phyloP scores from a whole-genome alignment of 1,140 invertebrate genomes.

The Listronotus bonariensis region DNA sequence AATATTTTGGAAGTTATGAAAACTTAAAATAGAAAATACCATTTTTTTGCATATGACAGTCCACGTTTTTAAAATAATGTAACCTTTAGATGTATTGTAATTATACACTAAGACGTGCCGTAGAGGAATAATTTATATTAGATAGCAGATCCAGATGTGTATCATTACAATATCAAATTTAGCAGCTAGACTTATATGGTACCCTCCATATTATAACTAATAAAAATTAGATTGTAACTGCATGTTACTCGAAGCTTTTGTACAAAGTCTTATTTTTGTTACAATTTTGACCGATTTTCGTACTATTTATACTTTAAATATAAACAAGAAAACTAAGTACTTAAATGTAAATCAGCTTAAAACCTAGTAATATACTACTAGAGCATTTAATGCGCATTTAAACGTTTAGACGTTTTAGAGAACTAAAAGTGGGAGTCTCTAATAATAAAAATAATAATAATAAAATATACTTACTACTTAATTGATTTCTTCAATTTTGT shows the following conservation, averaged over 20 bases:
- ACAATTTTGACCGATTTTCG: conserved; percentile 35
- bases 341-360: too few relatives aligned
- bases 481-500: too few relatives aligned
- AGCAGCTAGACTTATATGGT: conserved; percentile 56
- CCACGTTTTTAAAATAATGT: conserved; percentile 37
- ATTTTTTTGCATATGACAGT: conserved; percentile 54
- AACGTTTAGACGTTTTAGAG: too few relatives aligned
- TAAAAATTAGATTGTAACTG: conserved; percentile 53
- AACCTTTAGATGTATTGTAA: conserved; percentile 38
- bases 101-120: conserved; percentile 31
- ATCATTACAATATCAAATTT: conserved; percentile 45
- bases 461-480: too few relatives aligned
- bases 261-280: conserved; percentile 55
- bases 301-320: conserved; percentile 14
- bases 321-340: not conserved
- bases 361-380: too few relatives aligned
- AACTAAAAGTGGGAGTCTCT: too few relatives aligned
- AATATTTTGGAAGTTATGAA: conserved; percentile 45
- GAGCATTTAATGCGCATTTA: too few relatives aligned
- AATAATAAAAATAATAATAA: too few relatives aligned
- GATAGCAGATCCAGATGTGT: conserved; percentile 35
- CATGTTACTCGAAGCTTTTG: conserved; percentile 56
- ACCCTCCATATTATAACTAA: conserved; percentile 54
- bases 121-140: conserved; percentile 25
- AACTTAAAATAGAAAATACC: conserved; percentile 40